A percentile compares a stretch with the other conserved stretches of the same genome.
Conservation (phyloP, 1,140 invertebrate genomes). For the Papilio aristodemus region DNA sequence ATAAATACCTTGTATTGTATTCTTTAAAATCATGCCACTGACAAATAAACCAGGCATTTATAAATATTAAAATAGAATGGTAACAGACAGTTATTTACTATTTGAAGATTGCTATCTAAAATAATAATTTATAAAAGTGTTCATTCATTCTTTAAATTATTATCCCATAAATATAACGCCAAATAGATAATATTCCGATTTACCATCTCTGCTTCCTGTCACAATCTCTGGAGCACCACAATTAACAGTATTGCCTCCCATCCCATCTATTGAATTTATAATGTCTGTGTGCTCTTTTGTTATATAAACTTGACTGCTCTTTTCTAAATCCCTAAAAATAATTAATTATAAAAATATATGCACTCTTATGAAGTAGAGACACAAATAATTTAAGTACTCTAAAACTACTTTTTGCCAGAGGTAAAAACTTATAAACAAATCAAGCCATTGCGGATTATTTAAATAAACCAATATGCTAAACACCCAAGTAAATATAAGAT, state of each 20-base stretch:
- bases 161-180: neutral
- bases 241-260: constrained; percentile 90
- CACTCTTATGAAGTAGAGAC: neutral
- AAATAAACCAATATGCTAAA: too few relatives aligned
- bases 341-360: neutral
- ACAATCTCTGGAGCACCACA: constrained; percentile 96
- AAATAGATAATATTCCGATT: constrained; percentile 24
- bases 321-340: constrained; percentile 89
- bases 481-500: too few relatives aligned
- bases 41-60: too few relatives aligned
- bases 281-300: constrained; percentile 92
- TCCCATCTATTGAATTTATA: constrained; percentile 95
- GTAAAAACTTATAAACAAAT: too few relatives aligned
- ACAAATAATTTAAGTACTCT: neutral
- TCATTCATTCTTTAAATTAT: too few relatives aligned
- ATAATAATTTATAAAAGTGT: too few relatives aligned
- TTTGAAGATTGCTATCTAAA: too few relatives aligned
- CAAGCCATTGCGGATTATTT: too few relatives aligned
- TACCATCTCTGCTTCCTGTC: constrained; percentile 95
- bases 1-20: too few relatives aligned
- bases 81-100: too few relatives aligned
- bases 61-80: too few relatives aligned
- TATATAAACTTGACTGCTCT: constrained; percentile 87
- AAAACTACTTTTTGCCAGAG: constrained; percentile 35
- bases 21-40: too few relatives aligned